Evolutionary conservation across 2,888 invertebrate species (phyloP).

Genomic region (Acanthopleura granulata): DNA sequence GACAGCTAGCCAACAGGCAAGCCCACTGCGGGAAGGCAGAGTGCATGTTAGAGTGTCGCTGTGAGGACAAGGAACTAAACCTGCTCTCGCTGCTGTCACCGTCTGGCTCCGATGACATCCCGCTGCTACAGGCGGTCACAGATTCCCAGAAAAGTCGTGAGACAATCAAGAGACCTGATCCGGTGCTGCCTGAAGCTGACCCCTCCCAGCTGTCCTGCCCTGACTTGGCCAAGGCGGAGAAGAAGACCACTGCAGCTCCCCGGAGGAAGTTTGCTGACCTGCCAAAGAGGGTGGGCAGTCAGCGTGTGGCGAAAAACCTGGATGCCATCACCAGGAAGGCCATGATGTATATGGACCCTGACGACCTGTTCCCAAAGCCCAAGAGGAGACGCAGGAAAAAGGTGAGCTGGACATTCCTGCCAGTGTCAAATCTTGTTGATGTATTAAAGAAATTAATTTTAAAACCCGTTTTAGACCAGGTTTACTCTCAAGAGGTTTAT

Average conservation of each 20-base stretch:
- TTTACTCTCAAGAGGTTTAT: too few relatives aligned
- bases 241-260: not conserved
- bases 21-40: conserved; percentile 49
- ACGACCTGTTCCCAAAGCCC: conserved; percentile 13
- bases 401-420: not conserved
- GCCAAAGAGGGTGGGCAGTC: conserved; percentile 50
- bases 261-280: conserved; percentile 22
- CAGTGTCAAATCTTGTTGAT: too few relatives aligned
- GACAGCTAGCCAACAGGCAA: conserved; percentile 15
- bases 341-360: conserved; percentile 31
- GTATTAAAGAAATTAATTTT: too few relatives aligned
- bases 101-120: not conserved
- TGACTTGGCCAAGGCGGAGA: not conserved
- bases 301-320: conserved; percentile 56
- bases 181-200: not conserved
- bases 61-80: conserved; percentile 21
- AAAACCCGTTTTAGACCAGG: too few relatives aligned
- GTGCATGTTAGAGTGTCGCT: conserved; percentile 49
- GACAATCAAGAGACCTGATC: not conserved
- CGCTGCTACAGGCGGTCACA: not conserved
- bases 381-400: not conserved
- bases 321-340: conserved; percentile 61
- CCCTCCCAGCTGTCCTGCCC: not conserved
- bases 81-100: not conserved
- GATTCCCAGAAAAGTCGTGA: not conserved